These are phyloP conservation scores for Cheilosia variabilis DNA, from an alignment of 2,888 invertebrate genomes.

Conservation along the genomic window DNA sequence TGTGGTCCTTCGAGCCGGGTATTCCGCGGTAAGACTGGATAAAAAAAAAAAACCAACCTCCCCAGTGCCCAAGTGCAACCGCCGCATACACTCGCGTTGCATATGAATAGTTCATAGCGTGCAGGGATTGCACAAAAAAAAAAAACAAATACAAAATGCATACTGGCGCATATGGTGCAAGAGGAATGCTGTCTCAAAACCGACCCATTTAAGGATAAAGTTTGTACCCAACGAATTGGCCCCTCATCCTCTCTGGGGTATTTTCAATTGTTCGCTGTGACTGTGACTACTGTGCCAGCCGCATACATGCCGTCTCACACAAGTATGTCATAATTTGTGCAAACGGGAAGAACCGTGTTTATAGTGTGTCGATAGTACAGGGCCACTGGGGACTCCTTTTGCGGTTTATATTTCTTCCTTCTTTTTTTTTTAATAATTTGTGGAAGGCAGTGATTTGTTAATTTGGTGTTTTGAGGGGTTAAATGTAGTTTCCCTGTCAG, in stretches of 20 bases:
- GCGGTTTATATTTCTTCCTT: too few species aligned
- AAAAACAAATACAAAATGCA: conserved; percentile 30
- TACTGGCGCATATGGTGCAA: conserved; percentile 67
- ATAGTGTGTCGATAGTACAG: conserved; percentile 38
- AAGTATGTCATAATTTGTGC: conserved; percentile 71
- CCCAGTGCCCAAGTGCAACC: conserved; percentile 56
- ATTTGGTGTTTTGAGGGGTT: too few species aligned
- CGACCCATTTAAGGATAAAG: conserved; percentile 60
- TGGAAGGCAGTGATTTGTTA: background rate
- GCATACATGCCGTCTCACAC: conserved; percentile 35
- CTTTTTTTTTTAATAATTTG: background rate
- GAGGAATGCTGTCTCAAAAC: conserved; percentile 12
- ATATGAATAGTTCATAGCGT: conserved; percentile 71
- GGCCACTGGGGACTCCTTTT: background rate
- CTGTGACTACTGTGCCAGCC: conserved; percentile 36
- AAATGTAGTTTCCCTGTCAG: too few species aligned
- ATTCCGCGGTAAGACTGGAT: conserved; percentile 45
- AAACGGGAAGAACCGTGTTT: conserved; percentile 64
- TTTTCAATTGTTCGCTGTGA: conserved; percentile 65
- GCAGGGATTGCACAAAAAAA: conserved; percentile 37
- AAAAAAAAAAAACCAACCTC: conserved; percentile 34
- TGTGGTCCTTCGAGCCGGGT: conserved; percentile 67
- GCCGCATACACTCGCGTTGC: conserved; percentile 56
- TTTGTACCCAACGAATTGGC: conserved; percentile 69
- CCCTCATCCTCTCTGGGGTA: conserved; percentile 59